phyloP scores from a whole-genome alignment of 2,113 vertebrate species.

The Sporophila hypoxantha region DNA sequence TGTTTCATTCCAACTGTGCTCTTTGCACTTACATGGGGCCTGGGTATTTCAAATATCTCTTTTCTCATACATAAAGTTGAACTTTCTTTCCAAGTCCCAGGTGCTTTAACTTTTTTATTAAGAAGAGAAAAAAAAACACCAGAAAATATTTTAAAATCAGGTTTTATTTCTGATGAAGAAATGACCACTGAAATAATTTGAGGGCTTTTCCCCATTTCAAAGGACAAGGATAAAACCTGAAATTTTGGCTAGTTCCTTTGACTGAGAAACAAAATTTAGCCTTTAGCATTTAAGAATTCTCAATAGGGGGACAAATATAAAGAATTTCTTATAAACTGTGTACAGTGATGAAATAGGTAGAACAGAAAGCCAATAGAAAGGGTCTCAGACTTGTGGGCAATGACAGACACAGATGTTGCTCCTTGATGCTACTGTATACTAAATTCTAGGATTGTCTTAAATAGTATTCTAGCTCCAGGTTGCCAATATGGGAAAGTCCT shows the following conservation, averaged over 20 bases:
- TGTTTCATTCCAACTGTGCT: constrained; percentile 37
- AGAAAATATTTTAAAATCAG: background rate
- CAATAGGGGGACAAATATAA: background rate
- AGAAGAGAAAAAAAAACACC: background rate
- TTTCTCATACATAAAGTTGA: background rate
- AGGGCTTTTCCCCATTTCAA: background rate
- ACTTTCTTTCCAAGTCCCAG: background rate
- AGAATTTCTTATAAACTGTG: background rate
- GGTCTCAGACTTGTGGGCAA: background rate
- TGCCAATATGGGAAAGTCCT: background rate
- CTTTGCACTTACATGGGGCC: background rate
- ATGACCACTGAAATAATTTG: background rate
- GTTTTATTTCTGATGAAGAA: background rate
- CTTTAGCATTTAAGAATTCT: background rate
- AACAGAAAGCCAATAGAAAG: background rate
- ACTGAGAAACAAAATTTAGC: background rate
- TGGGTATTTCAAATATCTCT: background rate
- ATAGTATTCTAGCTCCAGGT: background rate
- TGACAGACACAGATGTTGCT: background rate
- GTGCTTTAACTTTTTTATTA: background rate
- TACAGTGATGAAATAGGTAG: background rate
- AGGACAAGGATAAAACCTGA: background rate
- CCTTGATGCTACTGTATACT: background rate
- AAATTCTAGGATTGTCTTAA: background rate
- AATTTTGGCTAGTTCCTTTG: background rate